Base-by-base conservation (phyloP, 2,113 vertebrate species). In the Scomber colias region DNA sequence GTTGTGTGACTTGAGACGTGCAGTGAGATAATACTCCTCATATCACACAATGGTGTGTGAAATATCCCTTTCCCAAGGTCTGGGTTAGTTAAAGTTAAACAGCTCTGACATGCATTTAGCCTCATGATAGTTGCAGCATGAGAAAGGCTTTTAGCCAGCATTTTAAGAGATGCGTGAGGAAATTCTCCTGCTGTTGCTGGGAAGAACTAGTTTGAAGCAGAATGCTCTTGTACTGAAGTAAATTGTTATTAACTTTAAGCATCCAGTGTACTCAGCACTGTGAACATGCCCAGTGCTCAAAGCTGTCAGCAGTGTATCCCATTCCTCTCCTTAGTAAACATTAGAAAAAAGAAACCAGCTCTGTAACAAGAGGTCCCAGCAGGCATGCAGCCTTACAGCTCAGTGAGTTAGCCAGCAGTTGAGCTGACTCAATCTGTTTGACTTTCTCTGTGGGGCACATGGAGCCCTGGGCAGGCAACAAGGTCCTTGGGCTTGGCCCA, bases 371-470 rank as follows among this genome's bases (percentile, higher is more conserved):
- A 76, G 70, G 60, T 89, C 87, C 87, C 89, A 62, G 88, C 61
- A 83, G 84, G 82, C 78, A 31, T 15, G 48, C 51, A 82, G 82
- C 78, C 81, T 70, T 61, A 71, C 81, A 82, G 78, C 85, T 83
- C 82, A 83, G 79, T 85, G 87, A 75, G 80, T 86, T 90, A 87
- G 87, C 86, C 86, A 91, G 87, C 72, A 77, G 81, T 82, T 83
- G 87, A 81, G 78, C 84, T 79, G 83, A 91, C 84, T 89, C 85
- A 82, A 87, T 90, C 84, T 91, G 86, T 92, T 94, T 94, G 92
- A 93, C 88, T 92, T 89, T 89, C 89, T 90, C 91, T 84, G 76
- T 76, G 84, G 90, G 79, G 75, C 85, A 75, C 73, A 83, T 61
- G 73, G 80, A 85, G 83, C 89, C 80, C 82, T 77, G 88, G 88